Base-by-base conservation (phyloP, 1,140 invertebrate species). In the Zaprionus camerounensis region DNA sequence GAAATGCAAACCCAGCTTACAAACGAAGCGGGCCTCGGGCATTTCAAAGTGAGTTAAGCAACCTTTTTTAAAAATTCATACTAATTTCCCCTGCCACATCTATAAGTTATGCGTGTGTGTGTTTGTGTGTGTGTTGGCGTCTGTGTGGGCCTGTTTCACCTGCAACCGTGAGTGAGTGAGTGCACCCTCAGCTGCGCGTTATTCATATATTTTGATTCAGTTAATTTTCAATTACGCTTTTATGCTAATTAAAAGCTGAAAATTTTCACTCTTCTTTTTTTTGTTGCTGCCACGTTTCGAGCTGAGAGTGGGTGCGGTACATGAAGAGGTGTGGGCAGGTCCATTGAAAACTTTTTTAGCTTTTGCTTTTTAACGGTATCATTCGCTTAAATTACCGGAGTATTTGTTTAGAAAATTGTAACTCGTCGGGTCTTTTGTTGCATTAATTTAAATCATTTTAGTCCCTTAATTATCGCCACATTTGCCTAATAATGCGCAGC, bases 221-320 rank as follows among this genome's bases (percentile, higher is more conserved):
- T 88, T 84, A 83, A 88, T 88, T 88, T 88, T 88, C 78, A 88
- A 87, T 87, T 88, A 88, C 74, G 81, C 84, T 87, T 87, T 87
- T 84, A 87, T 88, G 84, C 84, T 87, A 87, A 87, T 87, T 87
- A 87, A 88, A 87, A 88, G 73, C 78, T 75, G 71, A 76, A 78
- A 87, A 87, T 70, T 70, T 66, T 71, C 62, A 26, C 12, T 67
- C 78, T 62, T 71, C 9, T 67, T 74, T 58, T 80, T 85, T 75
- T 71, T 75, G 80, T 78, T 70, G 68, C 76, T 74, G 82, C 41
- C n/a, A 15, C 38, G 38, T 38, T 61, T 53, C 58, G 20, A 53
- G 66, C 72, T 36, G 28, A 31, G 28, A 31, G 28, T 9, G n/a
- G 46, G 31, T 28, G 44, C 15, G 31, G 41, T 78, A 26, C 1